Evolutionary conservation across 2,113 vertebrate genomes (phyloP), one percentile per base, ranked within the genome.

Genomic region (Antigone vipio): DNA sequence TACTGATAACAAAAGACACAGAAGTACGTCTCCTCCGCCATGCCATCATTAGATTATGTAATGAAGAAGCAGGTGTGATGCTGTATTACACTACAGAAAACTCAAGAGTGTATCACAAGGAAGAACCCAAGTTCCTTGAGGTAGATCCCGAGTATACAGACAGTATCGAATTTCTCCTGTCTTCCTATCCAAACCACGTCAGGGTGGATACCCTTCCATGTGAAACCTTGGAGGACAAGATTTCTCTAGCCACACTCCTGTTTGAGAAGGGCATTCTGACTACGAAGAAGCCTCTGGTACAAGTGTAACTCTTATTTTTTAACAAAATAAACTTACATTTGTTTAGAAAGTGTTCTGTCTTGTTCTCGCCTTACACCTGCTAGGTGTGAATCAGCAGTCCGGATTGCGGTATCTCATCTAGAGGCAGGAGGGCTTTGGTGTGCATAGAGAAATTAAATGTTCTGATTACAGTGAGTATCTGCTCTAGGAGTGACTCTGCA

Each of bases 81-180:
- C 98, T 99, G 42, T 99, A 98, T 97, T 98, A 99, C 95, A 99
- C 98, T 0, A 98, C 98, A 26, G 99, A 99, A 92, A 99, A 99
- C 97, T 99, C 99, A 45, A 98, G 99, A 94, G 98, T 99, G 63
- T 99, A 99, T 97, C 99, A 99, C 97, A 98, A 99, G 97, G 99
- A 99, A 93, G 99, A 99, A 82, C 98, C 97, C 91, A 99, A 99
- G 97, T 99, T 97, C 95, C 97, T 99, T 68, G 99, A 99, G 98
- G 98, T 99, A 66, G 97, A 98, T 81, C 90, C 98, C 0, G 99
- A 99, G 98, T 97, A 99, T 85, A 98, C 98, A 16, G 99, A 99
- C 29, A 98, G 98, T 40, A 79, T 99, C 0, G 99, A 99, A 96
- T 98, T 99, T 95, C 97, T 99, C 74, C 98, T 99, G 49, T 98